Base-by-base conservation (phyloP, 2,113 vertebrate species). In the Callopanchax toddi region DNA sequence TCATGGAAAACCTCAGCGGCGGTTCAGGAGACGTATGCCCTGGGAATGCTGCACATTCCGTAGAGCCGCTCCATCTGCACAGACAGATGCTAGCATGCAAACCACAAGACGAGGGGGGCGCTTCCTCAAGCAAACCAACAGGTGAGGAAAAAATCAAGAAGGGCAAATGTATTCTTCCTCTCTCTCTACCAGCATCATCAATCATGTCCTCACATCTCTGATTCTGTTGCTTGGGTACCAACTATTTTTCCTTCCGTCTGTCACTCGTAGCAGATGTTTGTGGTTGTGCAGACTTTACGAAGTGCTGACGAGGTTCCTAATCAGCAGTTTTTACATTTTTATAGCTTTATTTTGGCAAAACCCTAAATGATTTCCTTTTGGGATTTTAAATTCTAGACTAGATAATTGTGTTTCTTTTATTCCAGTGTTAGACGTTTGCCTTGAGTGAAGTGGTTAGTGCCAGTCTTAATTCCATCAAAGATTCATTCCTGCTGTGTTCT, bases 81-180 rank as follows among this genome's bases (percentile, higher is more conserved):
- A 86, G 89, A 65, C 93, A 91, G 74, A 92, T 79, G 79, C 77
- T 90, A 37, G 85, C 73, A 60, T 89, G 77, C 86, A 95, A 89
- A 86, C 79, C 74, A 55, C 89, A 74, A 64, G 95, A 97, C 34
- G 94, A 95, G 34, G 91, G 60, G 65, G 78, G 87, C 43, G 43
- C 71, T 15, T 74, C 87, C 49, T 91, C 74, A 77, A 71, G 80
- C 55, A 86, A 87, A 74, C 83, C 84, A 55, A 65, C 92, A 94
- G 95, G 95, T 99, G 61, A 82, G 57, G 64, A 61, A 20, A 62
- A 74, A 26, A 9, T n/a, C n/a, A n/a, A n/a, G n/a, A n/a, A n/a
- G n/a, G 56, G 29, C 29, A 37, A 22, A 49, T 23, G 71, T 5
- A 29, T 54, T 43, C 11, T 23, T 48, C 63, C 43, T 43, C 54